phyloP scores from a whole-genome alignment of 2,888 invertebrate genomes.

The Trichopria drosophilae region DNA sequence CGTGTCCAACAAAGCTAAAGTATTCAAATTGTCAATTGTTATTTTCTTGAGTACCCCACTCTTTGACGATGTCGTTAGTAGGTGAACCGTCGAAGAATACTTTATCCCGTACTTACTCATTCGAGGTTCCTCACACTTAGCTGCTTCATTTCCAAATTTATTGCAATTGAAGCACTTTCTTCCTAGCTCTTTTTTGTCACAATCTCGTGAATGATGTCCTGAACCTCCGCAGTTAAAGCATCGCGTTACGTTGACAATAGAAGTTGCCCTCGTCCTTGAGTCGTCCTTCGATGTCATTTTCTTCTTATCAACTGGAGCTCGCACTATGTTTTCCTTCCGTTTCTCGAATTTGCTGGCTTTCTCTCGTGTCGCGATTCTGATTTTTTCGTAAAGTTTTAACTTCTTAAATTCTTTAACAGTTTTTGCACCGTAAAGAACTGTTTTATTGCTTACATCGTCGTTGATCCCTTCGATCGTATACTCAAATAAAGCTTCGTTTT shows the following conservation, averaged over 20 bases:
- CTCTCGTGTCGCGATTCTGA: not conserved
- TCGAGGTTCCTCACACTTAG: not conserved
- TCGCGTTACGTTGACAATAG: not conserved
- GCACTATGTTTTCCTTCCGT: not conserved
- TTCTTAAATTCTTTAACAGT: slow-evolving; percentile 8
- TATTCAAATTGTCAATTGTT: slow-evolving; percentile 5
- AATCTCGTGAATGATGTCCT: slow-evolving; percentile 1
- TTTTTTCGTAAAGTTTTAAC: slow-evolving; percentile 12
- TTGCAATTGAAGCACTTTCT: too few species aligned
- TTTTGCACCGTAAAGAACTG: slow-evolving; percentile 4
- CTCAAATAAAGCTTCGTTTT: slow-evolving; percentile 6
- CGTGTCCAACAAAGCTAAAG: slow-evolving; percentile 11
- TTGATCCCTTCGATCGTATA: slow-evolving; percentile 3
- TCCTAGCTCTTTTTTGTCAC: slow-evolving; percentile 1
- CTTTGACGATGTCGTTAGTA: not conserved
- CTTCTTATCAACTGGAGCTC: not conserved
- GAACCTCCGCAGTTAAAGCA: slow-evolving; percentile 11
- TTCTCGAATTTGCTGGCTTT: not conserved
- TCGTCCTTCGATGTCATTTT: not conserved
- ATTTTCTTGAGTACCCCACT: slow-evolving; percentile 3
- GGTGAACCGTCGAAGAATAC: not conserved
- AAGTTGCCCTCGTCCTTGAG: not conserved
- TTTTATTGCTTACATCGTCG: slow-evolving; percentile 5
- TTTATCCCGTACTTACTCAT: not conserved
- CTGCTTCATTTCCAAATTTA: slow-evolving; percentile 4